These are phyloP conservation scores for Oncopodura yosiiana DNA, from an alignment of 1,140 invertebrate genomes.

Conservation along the genomic window DNA sequence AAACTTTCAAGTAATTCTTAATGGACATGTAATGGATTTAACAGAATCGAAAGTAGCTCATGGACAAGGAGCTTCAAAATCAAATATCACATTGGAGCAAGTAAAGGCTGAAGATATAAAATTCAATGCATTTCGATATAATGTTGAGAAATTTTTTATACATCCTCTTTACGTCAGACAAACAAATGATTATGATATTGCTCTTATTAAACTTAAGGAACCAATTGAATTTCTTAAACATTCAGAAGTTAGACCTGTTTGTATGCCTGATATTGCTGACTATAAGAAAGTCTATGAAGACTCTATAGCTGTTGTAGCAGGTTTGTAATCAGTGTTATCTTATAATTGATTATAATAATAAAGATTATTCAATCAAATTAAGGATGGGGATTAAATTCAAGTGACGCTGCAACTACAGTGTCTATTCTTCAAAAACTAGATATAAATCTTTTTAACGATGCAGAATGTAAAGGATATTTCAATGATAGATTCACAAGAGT, in stretches of 20 bases:
- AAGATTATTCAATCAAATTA: neutral
- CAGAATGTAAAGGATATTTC: conserved; percentile 19
- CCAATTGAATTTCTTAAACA: conserved; percentile 20
- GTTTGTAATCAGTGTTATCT: neutral
- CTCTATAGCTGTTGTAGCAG: neutral
- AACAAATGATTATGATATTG: conserved; percentile 33
- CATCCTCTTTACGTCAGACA: conserved; percentile 33
- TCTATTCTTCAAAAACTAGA: conserved; percentile 29
- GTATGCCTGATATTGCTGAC: conserved; percentile 15
- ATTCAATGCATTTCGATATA: conserved; percentile 6
- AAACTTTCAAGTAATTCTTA: conserved; percentile 24
- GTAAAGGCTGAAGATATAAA: conserved; percentile 10
- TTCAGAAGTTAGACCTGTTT: conserved; percentile 16
- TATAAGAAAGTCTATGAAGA: conserved; percentile 12
- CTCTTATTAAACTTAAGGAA: conserved; percentile 7
- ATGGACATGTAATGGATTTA: conserved; percentile 20
- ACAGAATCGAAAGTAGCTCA: conserved; percentile 7
- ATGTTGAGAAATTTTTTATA: conserved; percentile 30
- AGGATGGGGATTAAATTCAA: conserved; percentile 16
- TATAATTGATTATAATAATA: neutral
- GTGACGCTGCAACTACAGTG: conserved; percentile 11
- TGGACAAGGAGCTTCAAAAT: neutral
- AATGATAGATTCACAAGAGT: conserved; percentile 18
- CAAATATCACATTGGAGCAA: neutral
- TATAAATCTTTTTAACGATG: conserved; percentile 13